These are phyloP conservation scores for Merluccius polli DNA, from an alignment of 2,797 vertebrate genomes.

Conservation along the genomic window DNA sequence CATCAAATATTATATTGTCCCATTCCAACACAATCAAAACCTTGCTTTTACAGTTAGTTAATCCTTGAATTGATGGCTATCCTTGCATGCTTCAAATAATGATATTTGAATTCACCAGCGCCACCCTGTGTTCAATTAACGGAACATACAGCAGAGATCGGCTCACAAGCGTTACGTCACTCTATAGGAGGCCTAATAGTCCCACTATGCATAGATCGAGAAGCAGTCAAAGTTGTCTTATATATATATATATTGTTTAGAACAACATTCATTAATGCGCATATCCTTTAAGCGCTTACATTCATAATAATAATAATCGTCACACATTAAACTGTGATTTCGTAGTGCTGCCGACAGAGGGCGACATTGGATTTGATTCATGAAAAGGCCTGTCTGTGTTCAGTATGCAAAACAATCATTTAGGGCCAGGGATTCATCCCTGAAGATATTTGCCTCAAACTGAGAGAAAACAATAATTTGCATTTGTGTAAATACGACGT, in stretches of 20 bases:
- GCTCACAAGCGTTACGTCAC: background rate
- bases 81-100: background rate
- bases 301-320: background rate
- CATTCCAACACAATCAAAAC: background rate
- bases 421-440: background rate
- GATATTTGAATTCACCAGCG: background rate
- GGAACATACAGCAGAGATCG: background rate
- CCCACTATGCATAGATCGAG: background rate
- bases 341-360: background rate
- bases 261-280: background rate
- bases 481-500: background rate
- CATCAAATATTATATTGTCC: background rate
- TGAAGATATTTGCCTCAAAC: background rate
- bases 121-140: background rate
- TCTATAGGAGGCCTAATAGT: background rate
- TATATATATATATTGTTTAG: too few relatives aligned
- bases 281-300: background rate
- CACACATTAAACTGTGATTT: background rate
- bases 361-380: background rate
- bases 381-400: background rate
- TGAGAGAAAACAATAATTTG: background rate
- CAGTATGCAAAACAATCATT: too few relatives aligned
- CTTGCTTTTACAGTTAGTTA: background rate
- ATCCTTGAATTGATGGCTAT: background rate
- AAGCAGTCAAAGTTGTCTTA: background rate